Conservation (phyloP, 2,797 vertebrate genomes). For the Anisognathus igniventris region DNA sequence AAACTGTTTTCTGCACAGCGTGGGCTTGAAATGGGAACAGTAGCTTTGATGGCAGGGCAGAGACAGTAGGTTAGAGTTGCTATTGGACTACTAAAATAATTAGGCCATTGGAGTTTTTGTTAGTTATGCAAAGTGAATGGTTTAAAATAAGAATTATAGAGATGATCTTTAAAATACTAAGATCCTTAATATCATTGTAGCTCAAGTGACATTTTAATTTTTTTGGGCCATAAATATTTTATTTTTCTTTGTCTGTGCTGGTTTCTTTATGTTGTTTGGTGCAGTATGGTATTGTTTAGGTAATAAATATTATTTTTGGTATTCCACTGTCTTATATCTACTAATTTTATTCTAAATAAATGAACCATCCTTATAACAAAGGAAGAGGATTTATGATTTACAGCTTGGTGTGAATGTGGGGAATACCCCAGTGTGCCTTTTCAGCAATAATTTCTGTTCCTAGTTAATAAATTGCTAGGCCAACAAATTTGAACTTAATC, state of each 20-base stretch:
- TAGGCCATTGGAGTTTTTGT: background rate
- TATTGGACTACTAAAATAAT: background rate
- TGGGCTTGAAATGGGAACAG: background rate
- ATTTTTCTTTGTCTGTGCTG: background rate
- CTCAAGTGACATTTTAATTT: background rate
- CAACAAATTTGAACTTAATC: conserved; percentile 3
- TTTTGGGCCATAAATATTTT: background rate
- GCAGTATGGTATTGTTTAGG: background rate
- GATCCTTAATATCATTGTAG: background rate
- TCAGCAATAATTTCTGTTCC: background rate
- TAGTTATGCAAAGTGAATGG: background rate
- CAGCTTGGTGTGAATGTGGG: background rate
- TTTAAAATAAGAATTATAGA: background rate
- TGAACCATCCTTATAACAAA: background rate
- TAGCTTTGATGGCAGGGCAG: background rate
- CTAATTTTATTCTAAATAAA: background rate
- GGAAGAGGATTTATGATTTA: background rate
- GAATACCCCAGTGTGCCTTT: background rate
- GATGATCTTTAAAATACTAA: background rate
- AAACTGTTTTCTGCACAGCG: accelerated
- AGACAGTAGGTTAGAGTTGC: background rate
- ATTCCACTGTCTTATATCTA: background rate
- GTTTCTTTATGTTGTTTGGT: background rate
- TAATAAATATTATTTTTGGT: background rate
- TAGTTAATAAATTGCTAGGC: background rate